Base-by-base conservation (phyloP, 2,888 invertebrate species). In the Chrysopilus asiliformis region DNA sequence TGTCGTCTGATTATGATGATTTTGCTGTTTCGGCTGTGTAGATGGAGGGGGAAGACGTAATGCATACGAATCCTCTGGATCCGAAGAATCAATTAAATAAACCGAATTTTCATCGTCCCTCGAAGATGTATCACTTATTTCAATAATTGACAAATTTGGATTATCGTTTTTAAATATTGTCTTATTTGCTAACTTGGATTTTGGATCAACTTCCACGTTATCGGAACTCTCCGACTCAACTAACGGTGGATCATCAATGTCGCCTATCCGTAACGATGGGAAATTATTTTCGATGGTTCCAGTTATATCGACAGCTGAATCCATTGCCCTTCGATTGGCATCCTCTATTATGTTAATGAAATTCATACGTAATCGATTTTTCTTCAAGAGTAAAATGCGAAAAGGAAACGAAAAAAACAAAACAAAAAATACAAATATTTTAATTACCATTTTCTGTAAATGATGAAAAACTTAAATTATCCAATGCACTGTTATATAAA, bases 111-210 rank as follows among this genome's bases (percentile, higher is more conserved):
- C 53, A 38, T 53, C 56, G 2, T 35, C 36, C 36, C 53, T 52
- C 41, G 52, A 52, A 12, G 57, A 56, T 44, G 52, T 55, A 45
- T 57, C 53, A 46, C 53, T 59, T 39, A 60, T 61, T 50, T 61
- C 60, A 53, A 62, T 61, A 62, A 61, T 61, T 60, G 62, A 58
- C 60, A 59, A 53, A 48, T 61, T 51, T 44, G 63, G 60, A 50
- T 61, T 60, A 53, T 56, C 55, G 38, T 48, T 51, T 47, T 57
- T 59, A 36, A 60, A 62, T 57, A 61, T 58, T 54, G 60, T 59
- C 54, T 59, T 60, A 49, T 56, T 58, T 38, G 61, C 59, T 53
- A 62, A 47, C 46, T 56, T 57, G 24, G 60, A 58, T 49, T 62
- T 62, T 6, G 59, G 58, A 47, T 61, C 58, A 20, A 59, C 58